Evolutionary conservation across 2,888 invertebrate genomes (phyloP).

Genomic region (Carterocephalus palaemon): DNA sequence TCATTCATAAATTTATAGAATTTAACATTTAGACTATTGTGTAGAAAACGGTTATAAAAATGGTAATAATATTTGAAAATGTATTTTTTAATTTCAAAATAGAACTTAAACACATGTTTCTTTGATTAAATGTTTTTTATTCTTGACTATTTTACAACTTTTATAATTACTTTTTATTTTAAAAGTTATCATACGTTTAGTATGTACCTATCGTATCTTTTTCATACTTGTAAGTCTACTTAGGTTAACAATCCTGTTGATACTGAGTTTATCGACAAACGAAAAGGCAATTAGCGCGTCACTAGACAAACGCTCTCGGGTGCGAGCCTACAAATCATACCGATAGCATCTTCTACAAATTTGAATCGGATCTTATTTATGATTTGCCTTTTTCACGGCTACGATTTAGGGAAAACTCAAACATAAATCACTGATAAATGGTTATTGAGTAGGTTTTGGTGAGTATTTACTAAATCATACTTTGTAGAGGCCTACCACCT

Average conservation of each 20-base stretch:
- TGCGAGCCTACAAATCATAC: slow-evolving; percentile 77
- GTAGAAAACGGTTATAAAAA: too few relatives aligned
- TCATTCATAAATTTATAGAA: too few relatives aligned
- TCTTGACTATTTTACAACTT: neutral
- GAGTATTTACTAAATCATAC: slow-evolving; percentile 50
- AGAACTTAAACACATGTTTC: too few relatives aligned
- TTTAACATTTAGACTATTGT: too few relatives aligned
- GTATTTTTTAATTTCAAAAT: too few relatives aligned
- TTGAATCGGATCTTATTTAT: slow-evolving; percentile 80
- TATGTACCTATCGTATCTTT: too few relatives aligned
- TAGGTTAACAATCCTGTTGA: too few relatives aligned
- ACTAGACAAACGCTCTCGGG: slow-evolving; percentile 74
- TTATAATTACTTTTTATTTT: slow-evolving; percentile 7
- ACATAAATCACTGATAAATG: slow-evolving; percentile 75
- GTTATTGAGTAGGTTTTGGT: slow-evolving; percentile 65
- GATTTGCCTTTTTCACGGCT: slow-evolving; percentile 79
- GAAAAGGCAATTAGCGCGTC: slow-evolving; percentile 72
- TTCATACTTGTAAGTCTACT: too few relatives aligned
- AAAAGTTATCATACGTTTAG: neutral
- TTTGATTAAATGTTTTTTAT: neutral
- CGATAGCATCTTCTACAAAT: slow-evolving; percentile 80
- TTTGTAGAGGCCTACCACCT: slow-evolving; percentile 40
- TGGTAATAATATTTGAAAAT: too few relatives aligned
- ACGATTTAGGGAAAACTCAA: slow-evolving; percentile 74
- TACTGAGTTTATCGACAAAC: slow-evolving; percentile 39